Base-by-base conservation (phyloP, 2,888 invertebrate species). In the Bombyx huttoni region DNA sequence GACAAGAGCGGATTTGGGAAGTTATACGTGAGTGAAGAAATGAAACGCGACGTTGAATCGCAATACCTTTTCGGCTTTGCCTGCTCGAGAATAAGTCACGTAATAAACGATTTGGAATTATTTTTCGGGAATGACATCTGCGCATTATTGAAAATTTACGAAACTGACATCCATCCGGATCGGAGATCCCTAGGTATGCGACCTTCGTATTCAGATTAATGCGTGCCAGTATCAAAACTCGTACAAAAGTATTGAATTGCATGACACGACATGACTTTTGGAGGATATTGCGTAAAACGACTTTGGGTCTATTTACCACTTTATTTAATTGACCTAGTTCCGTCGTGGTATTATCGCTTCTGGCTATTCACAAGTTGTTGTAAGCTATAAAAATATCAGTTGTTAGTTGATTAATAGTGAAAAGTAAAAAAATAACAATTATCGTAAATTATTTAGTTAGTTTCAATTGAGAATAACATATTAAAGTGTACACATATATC, bases 161-260 rank as follows among this genome's bases (percentile, higher is more conserved):
- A 52, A 45, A 58, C 49, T 54, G 56, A 54, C 52, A 58, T 55
- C 62, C 62, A 67, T 72, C 67, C 67, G 68, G 54, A 66, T 63
- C 54, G 55, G 62, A 65, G 58, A 62, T 61, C 55, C 54, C 60
- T 59, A 56, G 61, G 53, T 58, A 62, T 64, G 56, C 57, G 58
- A 64, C 73, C 71, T 73, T 70, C 66, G 46, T 50, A 47, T 50
- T 49, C 51, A 57, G 56, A 61, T 63, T 58, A 61, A 54, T 58
- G 55, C 51, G 50, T 58, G 33, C 33, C 49, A 13, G 34, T 52
- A 14, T 46, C 24, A 35, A 46, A 49, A 53, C 53, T 61, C 51
- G 58, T 63, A 62, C 63, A 63, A 54, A 56, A 61, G 60, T 59
- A 59, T 60, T 58, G 57, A 58, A 58, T 62, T 56, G 55, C 48